These are phyloP conservation scores for Epizoanthus scotinus DNA, from an alignment of 92 coral and sea anemone species.

Conservation along the genomic window DNA sequence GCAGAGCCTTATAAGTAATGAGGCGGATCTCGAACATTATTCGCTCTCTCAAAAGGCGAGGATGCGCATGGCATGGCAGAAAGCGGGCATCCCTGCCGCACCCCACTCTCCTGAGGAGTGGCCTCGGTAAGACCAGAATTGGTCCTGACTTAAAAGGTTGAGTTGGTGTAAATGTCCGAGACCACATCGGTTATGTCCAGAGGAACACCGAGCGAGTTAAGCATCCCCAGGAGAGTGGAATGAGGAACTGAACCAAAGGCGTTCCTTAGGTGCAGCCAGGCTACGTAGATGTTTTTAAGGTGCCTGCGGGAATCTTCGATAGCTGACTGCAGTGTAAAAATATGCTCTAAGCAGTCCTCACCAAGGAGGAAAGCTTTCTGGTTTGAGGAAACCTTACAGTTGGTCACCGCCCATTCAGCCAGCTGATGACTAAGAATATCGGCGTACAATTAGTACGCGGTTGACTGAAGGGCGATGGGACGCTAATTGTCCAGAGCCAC, in stretches of 20 bases:
- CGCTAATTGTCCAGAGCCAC: constrained; percentile 28
- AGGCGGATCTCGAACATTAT: too few relatives aligned
- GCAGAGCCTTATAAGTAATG: too few relatives aligned
- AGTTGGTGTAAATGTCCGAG: constrained; percentile 20
- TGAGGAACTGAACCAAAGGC: constrained; percentile 42
- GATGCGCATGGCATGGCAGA: too few relatives aligned
- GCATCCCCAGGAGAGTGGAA: background rate
- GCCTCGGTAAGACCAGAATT: background rate
- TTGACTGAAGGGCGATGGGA: constrained; percentile 40
- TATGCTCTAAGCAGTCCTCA: constrained; percentile 45
- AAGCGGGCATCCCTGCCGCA: constrained; percentile 37
- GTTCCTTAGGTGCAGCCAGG: constrained; percentile 34
- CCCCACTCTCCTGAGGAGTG: constrained; percentile 19
- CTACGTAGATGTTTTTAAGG: background rate
- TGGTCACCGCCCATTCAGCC: background rate
- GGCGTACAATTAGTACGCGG: constrained; percentile 24
- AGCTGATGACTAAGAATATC: too few relatives aligned
- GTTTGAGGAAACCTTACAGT: background rate
- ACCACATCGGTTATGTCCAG: background rate
- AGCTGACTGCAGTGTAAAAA: constrained; percentile 18
- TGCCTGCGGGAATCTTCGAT: constrained; percentile 21
- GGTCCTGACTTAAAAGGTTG: constrained; percentile 18
- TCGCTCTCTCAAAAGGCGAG: too few relatives aligned
- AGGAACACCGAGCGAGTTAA: constrained; percentile 24
- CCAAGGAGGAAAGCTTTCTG: constrained; percentile 38